Evolutionary conservation across 2,113 vertebrate genomes (phyloP).

Genomic region (Paralichthys olivaceus): DNA sequence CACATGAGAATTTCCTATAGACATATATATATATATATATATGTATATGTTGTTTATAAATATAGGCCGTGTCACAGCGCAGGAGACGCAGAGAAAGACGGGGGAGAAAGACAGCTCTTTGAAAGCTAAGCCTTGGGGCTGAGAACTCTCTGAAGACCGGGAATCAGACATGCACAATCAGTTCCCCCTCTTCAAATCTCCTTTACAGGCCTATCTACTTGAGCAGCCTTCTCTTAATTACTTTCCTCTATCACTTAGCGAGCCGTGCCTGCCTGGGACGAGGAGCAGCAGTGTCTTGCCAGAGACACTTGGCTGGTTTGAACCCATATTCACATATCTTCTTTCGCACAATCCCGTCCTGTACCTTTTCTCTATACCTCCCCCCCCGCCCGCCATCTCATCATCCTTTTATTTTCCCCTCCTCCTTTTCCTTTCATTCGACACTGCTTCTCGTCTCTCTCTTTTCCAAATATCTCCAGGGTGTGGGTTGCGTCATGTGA

Average conservation of each 20-base stretch:
- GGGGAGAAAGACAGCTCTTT: constrained; percentile 68
- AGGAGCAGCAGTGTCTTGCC: constrained; percentile 68
- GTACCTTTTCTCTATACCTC: constrained; percentile 32
- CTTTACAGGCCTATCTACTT: constrained; percentile 84
- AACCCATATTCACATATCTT: constrained; percentile 71
- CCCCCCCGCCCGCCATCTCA: constrained; percentile 1
- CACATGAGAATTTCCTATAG: not conserved
- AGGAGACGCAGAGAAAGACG: constrained; percentile 47
- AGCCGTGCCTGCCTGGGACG: constrained; percentile 72
- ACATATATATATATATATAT: no score
- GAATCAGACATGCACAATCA: constrained; percentile 86
- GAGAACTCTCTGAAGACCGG: constrained; percentile 82
- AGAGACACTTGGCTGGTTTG: constrained; percentile 76
- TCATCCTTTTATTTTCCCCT: not conserved
- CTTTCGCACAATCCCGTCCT: constrained; percentile 65
- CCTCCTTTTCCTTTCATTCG: constrained; percentile 50
- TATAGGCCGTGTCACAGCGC: constrained; percentile 33
- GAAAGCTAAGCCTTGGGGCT: constrained; percentile 82
- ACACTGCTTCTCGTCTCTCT: constrained; percentile 28
- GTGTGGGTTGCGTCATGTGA: constrained; percentile 77
- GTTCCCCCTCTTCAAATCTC: constrained; percentile 84
- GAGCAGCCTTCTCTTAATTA: constrained; percentile 85
- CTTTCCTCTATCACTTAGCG: constrained; percentile 83
- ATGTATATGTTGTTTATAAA: constrained; percentile 38
- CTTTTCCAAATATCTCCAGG: constrained; percentile 78